A percentile compares a stretch with the other conserved stretches of the same genome.
Evolutionary conservation across 2,888 invertebrate genomes (phyloP).

Genomic region (Tenthredo notha): DNA sequence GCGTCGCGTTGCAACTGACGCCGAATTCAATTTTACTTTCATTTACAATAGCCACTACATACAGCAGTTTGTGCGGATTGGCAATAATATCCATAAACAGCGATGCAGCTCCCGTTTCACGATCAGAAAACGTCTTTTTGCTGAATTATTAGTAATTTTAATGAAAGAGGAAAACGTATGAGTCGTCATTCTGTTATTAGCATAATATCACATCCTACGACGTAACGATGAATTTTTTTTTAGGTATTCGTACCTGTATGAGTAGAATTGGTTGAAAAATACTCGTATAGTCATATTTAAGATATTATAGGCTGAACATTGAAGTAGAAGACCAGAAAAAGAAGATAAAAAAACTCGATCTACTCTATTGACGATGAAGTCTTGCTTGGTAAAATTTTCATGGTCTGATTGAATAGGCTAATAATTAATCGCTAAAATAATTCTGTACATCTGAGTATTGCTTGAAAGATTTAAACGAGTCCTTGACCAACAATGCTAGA

Average conservation of each 20-base stretch:
- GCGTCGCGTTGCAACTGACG: conserved; percentile 64
- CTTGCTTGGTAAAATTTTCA: not conserved
- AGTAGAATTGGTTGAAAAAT: not conserved
- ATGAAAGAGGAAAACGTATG: not conserved
- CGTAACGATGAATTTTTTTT: not conserved
- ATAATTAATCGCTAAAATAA: not conserved
- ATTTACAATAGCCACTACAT: conserved; percentile 54
- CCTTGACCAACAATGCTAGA: conserved; percentile 11
- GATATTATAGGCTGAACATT: not conserved
- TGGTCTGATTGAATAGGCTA: not conserved
- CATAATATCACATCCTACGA: not conserved
- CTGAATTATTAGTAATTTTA: not conserved
- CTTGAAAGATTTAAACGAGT: not conserved
- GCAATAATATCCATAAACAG: not conserved
- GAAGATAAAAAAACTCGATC: not conserved
- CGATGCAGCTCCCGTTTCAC: not conserved
- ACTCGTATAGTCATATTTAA: not conserved
- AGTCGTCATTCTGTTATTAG: not conserved
- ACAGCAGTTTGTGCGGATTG: not conserved
- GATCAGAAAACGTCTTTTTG: not conserved
- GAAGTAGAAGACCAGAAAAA: not conserved
- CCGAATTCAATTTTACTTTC: conserved; percentile 71
- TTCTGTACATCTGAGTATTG: not conserved
- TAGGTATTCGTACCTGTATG: not conserved
- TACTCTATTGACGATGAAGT: not conserved